Evolutionary conservation across 1,140 invertebrate genomes (phyloP), one percentile per base, ranked within the genome.

Genomic region (Anastrepha obliqua): DNA sequence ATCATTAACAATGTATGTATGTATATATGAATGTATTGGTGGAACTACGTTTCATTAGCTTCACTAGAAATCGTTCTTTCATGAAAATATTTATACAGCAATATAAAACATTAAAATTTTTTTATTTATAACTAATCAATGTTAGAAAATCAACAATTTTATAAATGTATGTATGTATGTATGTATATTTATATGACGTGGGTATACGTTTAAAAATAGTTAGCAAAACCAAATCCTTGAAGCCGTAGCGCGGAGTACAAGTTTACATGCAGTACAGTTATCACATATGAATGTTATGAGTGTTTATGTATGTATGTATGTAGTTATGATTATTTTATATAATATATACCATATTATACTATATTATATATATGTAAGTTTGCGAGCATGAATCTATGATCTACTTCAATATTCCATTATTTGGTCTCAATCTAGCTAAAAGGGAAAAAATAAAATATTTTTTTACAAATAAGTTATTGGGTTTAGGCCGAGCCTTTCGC

Each of bases 221-320:
- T 55, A 55, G 74, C 74, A 81, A 55, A 81, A 55, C 7, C n/a
- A 58, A 55, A 81, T 78, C 17, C 44, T 78, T 78, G 47, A 78
- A 78, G 74, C 44, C 74, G 17, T 81, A 81, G 74, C 74, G 74
- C 74, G 74, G 74, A 58, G 74, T 81, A 81, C 47, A 42, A 81
- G 44, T 81, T 81, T 81, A 81, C 47, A 81, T 81, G 74, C 74
- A 58, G 74, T 81, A 81, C 74, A 81, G 51, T 81, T 81, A 81
- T 81, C 74, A 81, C 74, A 81, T 81, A 58, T 81, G 44, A 81
- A 55, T 81, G 8, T 29, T 58, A 81, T 11, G 74, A 55, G 74
- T 55, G 9, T 81, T 29, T 81, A 81, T 67, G n/a, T 39, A 51
- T n/a, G 15, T 81, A 20, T 13, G 47, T 55, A 55, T 47, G 20